Evolutionary conservation across 2,797 vertebrate genomes (phyloP).

Genomic region (Gephyroberyx darwinii): DNA sequence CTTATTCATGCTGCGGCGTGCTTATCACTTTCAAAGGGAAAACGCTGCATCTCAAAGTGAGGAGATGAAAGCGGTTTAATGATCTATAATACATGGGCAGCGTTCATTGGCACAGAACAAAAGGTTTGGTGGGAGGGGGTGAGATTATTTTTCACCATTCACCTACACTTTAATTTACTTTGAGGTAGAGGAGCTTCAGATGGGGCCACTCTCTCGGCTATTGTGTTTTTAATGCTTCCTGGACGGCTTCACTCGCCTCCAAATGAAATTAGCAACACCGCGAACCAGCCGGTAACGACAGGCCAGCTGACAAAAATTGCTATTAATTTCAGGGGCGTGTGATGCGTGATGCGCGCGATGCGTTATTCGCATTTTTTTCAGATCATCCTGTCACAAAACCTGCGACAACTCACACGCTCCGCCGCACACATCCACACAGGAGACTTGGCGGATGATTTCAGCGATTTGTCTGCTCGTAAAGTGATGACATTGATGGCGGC

Average conservation of each 20-base stretch:
- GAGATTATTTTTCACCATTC: slow-evolving; percentile 31
- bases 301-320: slow-evolving; percentile 40
- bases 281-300: slow-evolving; percentile 52
- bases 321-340: slow-evolving; percentile 48
- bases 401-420: slow-evolving; percentile 42
- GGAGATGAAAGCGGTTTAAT: slow-evolving; percentile 71
- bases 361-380: slow-evolving; percentile 46
- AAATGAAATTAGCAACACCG: slow-evolving; percentile 58
- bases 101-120: slow-evolving; percentile 54
- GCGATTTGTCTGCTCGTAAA: slow-evolving; percentile 61
- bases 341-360: slow-evolving; percentile 48
- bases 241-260: slow-evolving; percentile 42
- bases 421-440: slow-evolving; percentile 39
- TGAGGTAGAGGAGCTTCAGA: slow-evolving; percentile 6
- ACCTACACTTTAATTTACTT: slow-evolving; percentile 28
- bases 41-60: slow-evolving; percentile 62
- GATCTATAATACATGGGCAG: slow-evolving; percentile 71
- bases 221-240: slow-evolving; percentile 51
- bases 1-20: slow-evolving; percentile 40
- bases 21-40: slow-evolving; percentile 67
- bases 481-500: slow-evolving; percentile 44
- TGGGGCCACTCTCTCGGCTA: slow-evolving; percentile 8
- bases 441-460: slow-evolving; percentile 42
- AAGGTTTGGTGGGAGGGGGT: slow-evolving; percentile 24
- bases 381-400: slow-evolving; percentile 29